These are phyloP conservation scores for Colistium nudipinnis DNA, from an alignment of 2,113 vertebrate genomes.

Conservation along the genomic window DNA sequence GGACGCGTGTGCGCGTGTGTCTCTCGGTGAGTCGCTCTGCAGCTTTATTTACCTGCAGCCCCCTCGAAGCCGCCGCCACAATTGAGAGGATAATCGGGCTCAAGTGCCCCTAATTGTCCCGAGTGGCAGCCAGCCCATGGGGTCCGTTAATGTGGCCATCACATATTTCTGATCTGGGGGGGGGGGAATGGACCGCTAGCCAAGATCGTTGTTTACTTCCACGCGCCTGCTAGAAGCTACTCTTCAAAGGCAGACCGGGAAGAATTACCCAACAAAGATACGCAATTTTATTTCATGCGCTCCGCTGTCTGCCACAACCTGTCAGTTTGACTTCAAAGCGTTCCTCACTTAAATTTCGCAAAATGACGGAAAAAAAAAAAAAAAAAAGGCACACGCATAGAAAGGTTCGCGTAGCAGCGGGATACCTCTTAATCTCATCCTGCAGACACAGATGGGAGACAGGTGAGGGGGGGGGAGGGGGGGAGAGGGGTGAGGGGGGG, in stretches of 20 bases:
- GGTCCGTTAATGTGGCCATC: constrained; percentile 39
- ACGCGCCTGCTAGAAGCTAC: constrained; percentile 35
- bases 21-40: constrained; percentile 45
- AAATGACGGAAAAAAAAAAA: no score
- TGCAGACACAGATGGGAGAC: constrained; percentile 19
- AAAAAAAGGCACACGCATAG: constrained; percentile 7
- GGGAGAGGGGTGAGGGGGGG: no score
- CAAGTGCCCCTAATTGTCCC: constrained; percentile 55
- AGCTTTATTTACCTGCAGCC: constrained; percentile 42
- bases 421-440: constrained; percentile 32
- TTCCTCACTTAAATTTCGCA: neutral
- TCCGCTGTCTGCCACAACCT: constrained; percentile 5
- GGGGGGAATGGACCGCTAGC: constrained; percentile 28
- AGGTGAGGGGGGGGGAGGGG: constrained; percentile 1
- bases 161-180: constrained; percentile 29
- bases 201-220: constrained; percentile 60
- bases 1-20: constrained; percentile 35
- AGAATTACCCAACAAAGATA: constrained; percentile 16
- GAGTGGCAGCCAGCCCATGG: constrained; percentile 39
- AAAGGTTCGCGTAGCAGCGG: constrained; percentile 33
- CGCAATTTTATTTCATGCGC: constrained; percentile 29
- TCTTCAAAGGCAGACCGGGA: constrained; percentile 34
- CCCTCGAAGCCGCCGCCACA: constrained; percentile 41
- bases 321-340: constrained; percentile 35
- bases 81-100: constrained; percentile 65